Percentiles rank a stretch among this genome's conserved stretches.
These are phyloP conservation scores for Rotaria macrura DNA, from an alignment of 2,888 invertebrate genomes.

Conservation along the genomic window DNA sequence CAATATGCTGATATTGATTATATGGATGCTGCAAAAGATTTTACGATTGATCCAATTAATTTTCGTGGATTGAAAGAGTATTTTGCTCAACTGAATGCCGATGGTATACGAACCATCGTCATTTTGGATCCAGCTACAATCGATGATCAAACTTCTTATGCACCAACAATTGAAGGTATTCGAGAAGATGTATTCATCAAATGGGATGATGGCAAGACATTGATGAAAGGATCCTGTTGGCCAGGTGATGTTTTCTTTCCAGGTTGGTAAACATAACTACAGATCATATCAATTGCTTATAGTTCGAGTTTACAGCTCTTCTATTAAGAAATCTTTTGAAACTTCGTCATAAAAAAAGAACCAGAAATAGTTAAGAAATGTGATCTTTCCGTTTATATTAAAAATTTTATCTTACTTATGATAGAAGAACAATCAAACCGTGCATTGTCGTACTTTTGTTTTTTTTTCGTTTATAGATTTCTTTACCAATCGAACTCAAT, in stretches of 20 bases:
- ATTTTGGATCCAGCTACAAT: conserved; percentile 37
- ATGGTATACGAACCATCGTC: conserved; percentile 43
- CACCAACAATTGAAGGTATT: conserved; percentile 28
- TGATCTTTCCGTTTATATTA: too few species aligned
- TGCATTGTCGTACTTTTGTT: too few species aligned
- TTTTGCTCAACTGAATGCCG: conserved; percentile 37
- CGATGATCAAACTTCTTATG: conserved; percentile 21
- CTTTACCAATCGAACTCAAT: too few species aligned
- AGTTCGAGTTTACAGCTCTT: too few species aligned
- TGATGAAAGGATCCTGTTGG: conserved; percentile 40
- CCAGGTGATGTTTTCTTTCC: conserved; percentile 36
- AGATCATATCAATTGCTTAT: too few species aligned
- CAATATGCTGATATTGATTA: conserved; percentile 43
- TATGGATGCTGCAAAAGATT: conserved; percentile 41
- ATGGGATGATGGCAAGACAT: conserved; percentile 35
- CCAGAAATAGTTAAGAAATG: too few species aligned
- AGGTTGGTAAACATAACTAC: not conserved
- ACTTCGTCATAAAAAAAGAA: too few species aligned
- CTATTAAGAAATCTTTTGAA: too few species aligned
- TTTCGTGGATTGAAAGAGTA: conserved; percentile 36
- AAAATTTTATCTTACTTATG: too few species aligned
- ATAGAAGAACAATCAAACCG: too few species aligned
- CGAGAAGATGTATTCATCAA: conserved; percentile 32
- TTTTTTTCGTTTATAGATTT: too few species aligned
- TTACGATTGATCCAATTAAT: conserved; percentile 41